These are phyloP conservation scores for Paraescarpia echinospica DNA, from an alignment of 1,140 invertebrate genomes.

Conservation along the genomic window DNA sequence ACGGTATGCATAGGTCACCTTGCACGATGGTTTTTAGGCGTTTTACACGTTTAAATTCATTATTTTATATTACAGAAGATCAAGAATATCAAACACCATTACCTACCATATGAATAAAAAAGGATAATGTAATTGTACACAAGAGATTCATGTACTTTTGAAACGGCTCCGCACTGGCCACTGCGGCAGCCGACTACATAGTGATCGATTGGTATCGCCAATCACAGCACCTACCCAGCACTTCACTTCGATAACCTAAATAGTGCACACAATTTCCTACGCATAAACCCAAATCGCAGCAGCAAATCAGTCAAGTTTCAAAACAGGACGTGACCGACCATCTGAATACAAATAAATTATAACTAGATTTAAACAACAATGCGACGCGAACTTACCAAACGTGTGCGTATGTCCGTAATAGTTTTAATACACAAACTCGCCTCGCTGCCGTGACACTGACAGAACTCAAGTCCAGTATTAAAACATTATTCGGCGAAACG, in stretches of 20 bases:
- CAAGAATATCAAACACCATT: neutral
- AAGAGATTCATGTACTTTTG: neutral
- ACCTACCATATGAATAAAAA: neutral
- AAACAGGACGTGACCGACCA: neutral
- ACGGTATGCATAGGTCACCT: neutral
- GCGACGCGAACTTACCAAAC: neutral
- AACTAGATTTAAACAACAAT: neutral
- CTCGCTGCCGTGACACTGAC: neutral
- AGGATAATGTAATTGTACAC: neutral
- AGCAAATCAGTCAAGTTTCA: neutral
- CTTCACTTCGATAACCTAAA: slow-evolving; percentile 5
- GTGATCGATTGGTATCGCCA: slow-evolving; percentile 3
- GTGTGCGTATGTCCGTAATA: neutral
- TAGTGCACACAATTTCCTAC: neutral
- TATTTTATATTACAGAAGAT: neutral
- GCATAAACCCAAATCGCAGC: neutral
- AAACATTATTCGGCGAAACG: neutral
- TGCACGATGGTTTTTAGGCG: neutral
- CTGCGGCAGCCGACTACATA: neutral
- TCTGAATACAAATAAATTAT: neutral
- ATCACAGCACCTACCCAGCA: neutral
- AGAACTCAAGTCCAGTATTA: neutral
- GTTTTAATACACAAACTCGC: neutral
- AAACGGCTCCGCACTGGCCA: neutral
- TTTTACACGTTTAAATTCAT: neutral